Conservation (phyloP, 2,113 vertebrate species). For the Hydrochoerus hydrochaeris region DNA sequence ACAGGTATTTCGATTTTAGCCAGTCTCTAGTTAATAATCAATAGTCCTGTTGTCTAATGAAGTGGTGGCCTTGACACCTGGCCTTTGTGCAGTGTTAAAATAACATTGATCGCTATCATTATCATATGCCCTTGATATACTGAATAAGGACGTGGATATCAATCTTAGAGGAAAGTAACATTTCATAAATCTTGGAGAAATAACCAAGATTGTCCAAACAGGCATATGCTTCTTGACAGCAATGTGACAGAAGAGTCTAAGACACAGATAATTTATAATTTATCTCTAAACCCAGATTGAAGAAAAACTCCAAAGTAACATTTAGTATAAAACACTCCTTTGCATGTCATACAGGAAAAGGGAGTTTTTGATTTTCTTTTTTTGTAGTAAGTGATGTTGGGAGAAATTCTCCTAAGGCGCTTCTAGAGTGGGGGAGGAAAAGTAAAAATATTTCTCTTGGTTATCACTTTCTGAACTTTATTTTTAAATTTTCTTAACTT, state of each 20-base stretch:
- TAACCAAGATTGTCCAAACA: conserved; percentile 80
- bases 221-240: conserved; percentile 78
- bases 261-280: conserved; percentile 79
- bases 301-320: conserved; percentile 69
- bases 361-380: not conserved
- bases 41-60: conserved; percentile 87
- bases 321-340: conserved; percentile 64
- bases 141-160: conserved; percentile 83
- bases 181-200: conserved; percentile 82
- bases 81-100: conserved; percentile 88
- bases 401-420: not conserved
- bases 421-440: not conserved
- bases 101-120: conserved; percentile 88
- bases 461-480: not conserved
- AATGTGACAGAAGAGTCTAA: conserved; percentile 77
- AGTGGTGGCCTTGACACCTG: conserved; percentile 86
- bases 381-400: not conserved
- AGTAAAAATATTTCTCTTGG: not conserved
- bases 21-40: conserved; percentile 88
- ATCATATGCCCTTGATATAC: conserved; percentile 89
- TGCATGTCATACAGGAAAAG: not conserved
- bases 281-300: conserved; percentile 76
- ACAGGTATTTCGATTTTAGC: conserved; percentile 82
- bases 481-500: not conserved
- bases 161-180: conserved; percentile 78